Evolutionary conservation across 2,113 vertebrate species (phyloP), one percentile per base, ranked within the genome.

Genomic region (Telmatochromis sp.): DNA sequence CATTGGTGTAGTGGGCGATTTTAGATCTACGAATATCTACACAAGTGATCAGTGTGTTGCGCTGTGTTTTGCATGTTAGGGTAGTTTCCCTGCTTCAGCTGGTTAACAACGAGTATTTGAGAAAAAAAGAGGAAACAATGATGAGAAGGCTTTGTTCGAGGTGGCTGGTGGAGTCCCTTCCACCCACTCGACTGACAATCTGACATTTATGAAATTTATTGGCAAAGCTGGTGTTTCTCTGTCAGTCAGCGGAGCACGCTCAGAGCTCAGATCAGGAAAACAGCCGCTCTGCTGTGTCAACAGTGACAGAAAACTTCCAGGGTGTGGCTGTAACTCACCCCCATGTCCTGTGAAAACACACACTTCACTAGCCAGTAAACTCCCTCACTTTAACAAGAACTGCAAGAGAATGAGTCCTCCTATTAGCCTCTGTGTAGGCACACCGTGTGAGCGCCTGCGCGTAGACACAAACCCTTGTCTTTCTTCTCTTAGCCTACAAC

Each of bases 241-340:
- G 93, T 95, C 94, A 91, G 90, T 95, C 92, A 91, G 75, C 78
- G 71, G 80, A 90, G 87, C 83, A 55, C 31, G 73, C 86, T 91
- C 91, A 26, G 85, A 14, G 40, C 84, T 54, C 81, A 88, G 90
- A 63, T 92, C 81, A 94, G 93, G 91, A 94, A 92, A 93, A 91
- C 89, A 91, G 91, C 86, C 89, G 15, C 80, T 92, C 90, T 60
- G 85, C 87, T 94, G 84, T 94, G 94, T 96, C 89, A 92, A 89
- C 93, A 81, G 45, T 94, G 95, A 95, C 93, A 85, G 92, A 95
- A 94, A 90, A 89, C 91, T 91, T 95, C 93, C 95, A 90, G 87
- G 91, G 92, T 91, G 93, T 21, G 84, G 92, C 80, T 81, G 89
- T 82, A 93, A 90, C 92, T 95, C 89, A 87, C 91, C 85, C 85